phyloP scores from a whole-genome alignment of 2,797 vertebrate genomes.

The Diglossa cyanea region DNA sequence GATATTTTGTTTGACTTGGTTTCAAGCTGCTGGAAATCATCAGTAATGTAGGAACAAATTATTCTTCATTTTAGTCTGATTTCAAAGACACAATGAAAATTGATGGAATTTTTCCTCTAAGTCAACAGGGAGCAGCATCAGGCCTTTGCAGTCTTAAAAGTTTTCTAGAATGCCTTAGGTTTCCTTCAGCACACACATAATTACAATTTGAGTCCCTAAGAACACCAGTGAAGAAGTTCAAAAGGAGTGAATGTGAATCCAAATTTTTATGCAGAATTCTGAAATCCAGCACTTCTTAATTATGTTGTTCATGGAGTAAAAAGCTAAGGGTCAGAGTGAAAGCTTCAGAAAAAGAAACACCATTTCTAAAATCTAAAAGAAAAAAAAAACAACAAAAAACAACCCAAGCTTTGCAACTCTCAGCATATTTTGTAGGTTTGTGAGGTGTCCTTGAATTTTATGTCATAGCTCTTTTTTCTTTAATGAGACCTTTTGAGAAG shows the following conservation, averaged over 20 bases:
- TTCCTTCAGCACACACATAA: neutral
- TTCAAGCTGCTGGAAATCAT: neutral
- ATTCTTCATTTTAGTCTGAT: neutral
- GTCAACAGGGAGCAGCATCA: neutral
- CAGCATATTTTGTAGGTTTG: neutral
- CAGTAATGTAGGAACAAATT: neutral
- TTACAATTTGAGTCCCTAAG: neutral
- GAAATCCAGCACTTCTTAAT: neutral
- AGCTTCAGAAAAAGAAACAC: neutral
- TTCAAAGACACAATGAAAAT: neutral
- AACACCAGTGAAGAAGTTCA: neutral
- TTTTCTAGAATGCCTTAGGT: neutral
- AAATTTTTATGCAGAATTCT: neutral
- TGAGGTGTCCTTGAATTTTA: neutral
- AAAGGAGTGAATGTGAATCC: neutral
- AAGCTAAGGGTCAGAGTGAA: neutral
- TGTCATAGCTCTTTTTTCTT: neutral
- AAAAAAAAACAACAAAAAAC: accelerated
- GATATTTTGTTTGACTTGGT: neutral
- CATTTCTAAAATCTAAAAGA: neutral
- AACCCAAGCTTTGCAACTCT: neutral
- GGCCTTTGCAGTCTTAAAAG: neutral
- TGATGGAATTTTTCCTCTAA: neutral
- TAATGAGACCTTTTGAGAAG: neutral
- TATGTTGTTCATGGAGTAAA: neutral